These are phyloP conservation scores for Bradypodion pumilum DNA, from an alignment of 2,797 vertebrate species.

Conservation along the genomic window DNA sequence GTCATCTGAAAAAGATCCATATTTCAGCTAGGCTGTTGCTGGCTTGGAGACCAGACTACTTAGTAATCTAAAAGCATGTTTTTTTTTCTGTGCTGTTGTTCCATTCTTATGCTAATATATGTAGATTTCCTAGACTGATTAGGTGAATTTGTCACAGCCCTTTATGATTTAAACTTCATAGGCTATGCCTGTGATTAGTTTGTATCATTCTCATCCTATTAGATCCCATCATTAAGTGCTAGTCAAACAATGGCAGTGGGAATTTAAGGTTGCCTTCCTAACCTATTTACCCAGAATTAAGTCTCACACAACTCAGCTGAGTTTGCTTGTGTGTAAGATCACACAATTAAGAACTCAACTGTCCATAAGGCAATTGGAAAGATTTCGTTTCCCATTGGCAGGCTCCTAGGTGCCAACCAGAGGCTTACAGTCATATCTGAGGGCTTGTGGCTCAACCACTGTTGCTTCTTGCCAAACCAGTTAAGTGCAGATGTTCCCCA, in stretches of 20 bases:
- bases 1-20: not conserved
- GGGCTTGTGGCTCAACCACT: conserved; percentile 22
- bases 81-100: not conserved
- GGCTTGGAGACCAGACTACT: too few species aligned
- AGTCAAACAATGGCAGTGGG: not conserved
- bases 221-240: not conserved
- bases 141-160: too few species aligned
- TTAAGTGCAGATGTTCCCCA: not conserved
- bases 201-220: not conserved
- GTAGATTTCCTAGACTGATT: not conserved
- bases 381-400: not conserved
- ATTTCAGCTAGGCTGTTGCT: not conserved
- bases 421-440: not conserved
- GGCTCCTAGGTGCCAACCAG: not conserved
- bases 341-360: not conserved
- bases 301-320: too few species aligned
- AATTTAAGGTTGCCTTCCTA: not conserved
- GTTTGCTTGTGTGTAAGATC: not conserved
- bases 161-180: not conserved
- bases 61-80: too few species aligned
- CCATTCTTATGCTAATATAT: not conserved
- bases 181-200: not conserved
- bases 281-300: not conserved
- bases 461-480: conserved; percentile 18
- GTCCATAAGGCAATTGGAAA: not conserved